Percentiles rank a stretch among this genome's conserved stretches.
Evolutionary conservation across 1,140 invertebrate species (phyloP).

Genomic region (Calliopsis andreniformis): DNA sequence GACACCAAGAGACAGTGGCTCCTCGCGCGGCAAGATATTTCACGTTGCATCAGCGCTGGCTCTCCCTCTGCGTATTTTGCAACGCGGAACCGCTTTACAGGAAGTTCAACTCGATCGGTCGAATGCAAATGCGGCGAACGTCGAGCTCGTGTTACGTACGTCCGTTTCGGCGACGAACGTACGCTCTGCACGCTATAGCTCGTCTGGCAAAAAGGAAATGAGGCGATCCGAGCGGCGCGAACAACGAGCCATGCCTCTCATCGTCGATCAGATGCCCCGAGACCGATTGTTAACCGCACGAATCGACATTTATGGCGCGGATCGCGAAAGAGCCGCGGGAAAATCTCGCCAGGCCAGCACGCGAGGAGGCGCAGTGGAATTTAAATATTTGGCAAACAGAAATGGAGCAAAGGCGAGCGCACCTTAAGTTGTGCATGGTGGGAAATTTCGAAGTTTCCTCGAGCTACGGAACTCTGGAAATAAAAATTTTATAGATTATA

Average conservation of each 20-base stretch:
- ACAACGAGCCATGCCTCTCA: neutral
- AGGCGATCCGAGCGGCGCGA: neutral
- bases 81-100: conserved; percentile 26
- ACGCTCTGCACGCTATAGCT: neutral
- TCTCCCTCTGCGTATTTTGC: conserved; percentile 30
- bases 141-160: conserved; percentile 17
- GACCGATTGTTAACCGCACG: neutral
- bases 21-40: conserved; percentile 53
- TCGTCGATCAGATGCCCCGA: neutral
- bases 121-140: conserved; percentile 26
- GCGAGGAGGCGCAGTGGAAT: neutral
- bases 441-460: conserved; percentile 38
- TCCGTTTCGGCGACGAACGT: neutral
- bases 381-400: neutral
- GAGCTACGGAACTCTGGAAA: conserved; percentile 16
- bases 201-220: no score
- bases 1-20: conserved; percentile 35
- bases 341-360: conserved; percentile 1
- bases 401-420: neutral
- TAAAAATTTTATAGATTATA: conserved; percentile 46
- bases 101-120: conserved; percentile 54
- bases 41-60: conserved; percentile 34
- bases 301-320: neutral
- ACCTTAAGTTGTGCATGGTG: neutral
- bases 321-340: neutral